Evolutionary conservation across 2,113 vertebrate species (phyloP).

Genomic region (Pelecanus crispus): DNA sequence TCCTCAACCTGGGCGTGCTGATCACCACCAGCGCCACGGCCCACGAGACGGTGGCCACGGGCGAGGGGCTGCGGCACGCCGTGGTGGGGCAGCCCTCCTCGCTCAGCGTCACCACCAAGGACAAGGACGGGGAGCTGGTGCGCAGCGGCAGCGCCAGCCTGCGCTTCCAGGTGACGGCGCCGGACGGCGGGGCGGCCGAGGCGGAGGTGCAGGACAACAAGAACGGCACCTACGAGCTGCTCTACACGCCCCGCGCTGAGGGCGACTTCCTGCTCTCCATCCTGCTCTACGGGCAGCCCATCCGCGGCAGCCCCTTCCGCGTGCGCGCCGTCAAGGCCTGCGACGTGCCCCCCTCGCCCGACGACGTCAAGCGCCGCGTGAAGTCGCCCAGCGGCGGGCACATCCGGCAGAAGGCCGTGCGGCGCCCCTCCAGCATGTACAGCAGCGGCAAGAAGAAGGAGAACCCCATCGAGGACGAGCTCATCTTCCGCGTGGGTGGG

Average conservation of each 20-base stretch:
- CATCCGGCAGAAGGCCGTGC: slow-evolving; percentile 90
- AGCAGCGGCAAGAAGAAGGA: slow-evolving; percentile 91
- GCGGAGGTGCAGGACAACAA: slow-evolving; percentile 89
- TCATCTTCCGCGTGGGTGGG: slow-evolving; percentile 90
- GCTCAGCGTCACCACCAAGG: slow-evolving; percentile 93
- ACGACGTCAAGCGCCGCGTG: slow-evolving; percentile 90
- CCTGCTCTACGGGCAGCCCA: slow-evolving; percentile 86
- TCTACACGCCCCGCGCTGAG: slow-evolving; percentile 83
- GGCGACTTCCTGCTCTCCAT: slow-evolving; percentile 86
- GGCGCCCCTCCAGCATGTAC: slow-evolving; percentile 95
- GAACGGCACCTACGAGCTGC: slow-evolving; percentile 93
- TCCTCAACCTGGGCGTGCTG: slow-evolving; percentile 91
- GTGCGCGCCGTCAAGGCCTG: slow-evolving; percentile 83
- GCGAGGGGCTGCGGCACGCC: slow-evolving; percentile 89
- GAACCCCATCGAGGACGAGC: slow-evolving; percentile 80
- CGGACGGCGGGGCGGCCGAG: slow-evolving; percentile 73
- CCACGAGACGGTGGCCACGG: slow-evolving; percentile 89
- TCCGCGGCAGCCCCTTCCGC: slow-evolving; percentile 88
- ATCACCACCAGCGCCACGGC: slow-evolving; percentile 90
- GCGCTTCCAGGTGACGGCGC: slow-evolving; percentile 75
- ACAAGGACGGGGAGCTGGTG: slow-evolving; percentile 90
- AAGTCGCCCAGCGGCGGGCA: slow-evolving; percentile 92
- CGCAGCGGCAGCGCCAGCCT: slow-evolving; percentile 86
- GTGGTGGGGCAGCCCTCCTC: slow-evolving; percentile 87
- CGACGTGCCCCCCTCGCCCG: slow-evolving; percentile 86